Evolutionary conservation across 1,140 invertebrate species (phyloP), one percentile per base, ranked within the genome.

Genomic region (Wasmannia auropunctata): DNA sequence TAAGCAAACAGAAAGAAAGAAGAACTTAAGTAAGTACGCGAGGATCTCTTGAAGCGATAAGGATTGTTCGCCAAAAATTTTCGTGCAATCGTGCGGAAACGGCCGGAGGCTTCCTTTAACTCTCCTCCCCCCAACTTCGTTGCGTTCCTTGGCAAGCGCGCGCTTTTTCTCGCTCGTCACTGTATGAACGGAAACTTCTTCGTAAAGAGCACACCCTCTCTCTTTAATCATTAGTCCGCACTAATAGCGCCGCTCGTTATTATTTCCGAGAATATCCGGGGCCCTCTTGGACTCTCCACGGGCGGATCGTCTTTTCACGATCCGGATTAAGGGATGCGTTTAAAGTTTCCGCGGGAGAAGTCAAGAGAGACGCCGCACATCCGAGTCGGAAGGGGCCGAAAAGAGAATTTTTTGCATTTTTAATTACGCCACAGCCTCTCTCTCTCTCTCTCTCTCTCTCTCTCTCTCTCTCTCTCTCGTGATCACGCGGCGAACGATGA

Each of bases 191-290:
- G 63, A 34, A 72, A 74, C 79, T 83, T 74, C 79, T 83, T 74
- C 11, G 28, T 43, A 83, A 69, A 83, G 79, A 81, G 60, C 79
- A 83, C 74, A 83, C 67, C 22, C 43, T 85, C 49, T 83, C 79
- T 85, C 86, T 77, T 81, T 87, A 87, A 84, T 88, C 79, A 88
- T 88, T 79, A 88, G 49, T 79, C 84, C 79, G 79, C 85, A 63
- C 72, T 88, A 88, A 88, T 88, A 86, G 86, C 80, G 37, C 56
- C 22, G 70, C 87, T 88, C 80, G 56, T 88, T 88, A 87, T 87
- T 85, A 88, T 88, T 87, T 88, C 58, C 67, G 28, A 87, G 70
- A 77, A 87, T 79, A 74, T 67, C 63, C 86, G 72, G n/a, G n/a
- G 34, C 14, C 11, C 37, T 63, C 70, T 69, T 31, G 58, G 58